A percentile compares a stretch with the other conserved stretches of the same genome.
Conservation (phyloP, 2,113 vertebrate species). For the Gallinago jamesoni region DNA sequence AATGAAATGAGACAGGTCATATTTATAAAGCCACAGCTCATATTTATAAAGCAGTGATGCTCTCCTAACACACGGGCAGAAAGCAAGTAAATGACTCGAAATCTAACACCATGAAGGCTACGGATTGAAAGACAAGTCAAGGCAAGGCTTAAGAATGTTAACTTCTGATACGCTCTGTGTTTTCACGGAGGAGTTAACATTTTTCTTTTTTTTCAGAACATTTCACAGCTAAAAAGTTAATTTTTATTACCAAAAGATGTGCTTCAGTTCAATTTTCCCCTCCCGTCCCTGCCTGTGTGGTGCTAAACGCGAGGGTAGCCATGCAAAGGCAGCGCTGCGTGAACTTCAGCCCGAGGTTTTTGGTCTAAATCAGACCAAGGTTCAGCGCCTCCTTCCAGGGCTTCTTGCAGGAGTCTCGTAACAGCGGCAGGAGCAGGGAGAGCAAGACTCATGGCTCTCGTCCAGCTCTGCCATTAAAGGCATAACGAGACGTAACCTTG, state of each 20-base stretch:
- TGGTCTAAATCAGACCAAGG: neutral
- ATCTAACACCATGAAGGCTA: neutral
- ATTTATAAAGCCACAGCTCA: neutral
- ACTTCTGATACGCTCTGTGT: neutral
- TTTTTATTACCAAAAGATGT: neutral
- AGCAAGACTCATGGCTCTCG: accelerated
- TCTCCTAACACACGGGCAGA: neutral
- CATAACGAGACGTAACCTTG: neutral
- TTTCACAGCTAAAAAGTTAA: neutral
- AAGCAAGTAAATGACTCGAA: neutral
- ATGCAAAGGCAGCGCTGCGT: neutral
- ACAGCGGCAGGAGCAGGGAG: neutral
- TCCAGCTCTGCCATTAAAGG: neutral
- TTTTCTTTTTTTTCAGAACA: neutral
- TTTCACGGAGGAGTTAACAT: neutral
- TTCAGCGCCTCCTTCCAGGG: neutral
- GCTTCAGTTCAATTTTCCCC: neutral
- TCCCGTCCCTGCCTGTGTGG: neutral
- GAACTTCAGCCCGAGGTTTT: neutral
- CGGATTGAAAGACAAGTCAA: neutral
- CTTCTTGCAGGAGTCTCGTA: neutral
- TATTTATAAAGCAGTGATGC: neutral
- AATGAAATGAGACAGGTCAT: neutral
- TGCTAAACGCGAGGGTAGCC: neutral
- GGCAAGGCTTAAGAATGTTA: neutral